Conservation (phyloP, 1,140 invertebrate species). For the Sarcophaga peregrina region DNA sequence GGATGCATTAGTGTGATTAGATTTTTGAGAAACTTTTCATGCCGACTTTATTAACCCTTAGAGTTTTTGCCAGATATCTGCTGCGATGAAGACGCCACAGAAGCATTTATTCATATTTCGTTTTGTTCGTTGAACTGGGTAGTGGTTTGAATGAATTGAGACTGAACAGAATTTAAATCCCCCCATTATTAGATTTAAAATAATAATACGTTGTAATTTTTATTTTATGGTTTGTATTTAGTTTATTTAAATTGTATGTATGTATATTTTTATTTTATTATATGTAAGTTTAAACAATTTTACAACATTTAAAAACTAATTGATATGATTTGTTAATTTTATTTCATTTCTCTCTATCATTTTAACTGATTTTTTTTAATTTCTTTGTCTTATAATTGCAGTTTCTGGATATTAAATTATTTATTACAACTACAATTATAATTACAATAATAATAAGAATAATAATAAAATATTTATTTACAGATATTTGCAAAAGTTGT, state of each 20-base stretch:
- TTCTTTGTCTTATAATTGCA: background rate
- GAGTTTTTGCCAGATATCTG: too few relatives aligned
- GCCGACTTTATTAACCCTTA: too few relatives aligned
- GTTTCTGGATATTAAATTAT: background rate
- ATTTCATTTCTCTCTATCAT: background rate
- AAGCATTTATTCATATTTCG: too few relatives aligned
- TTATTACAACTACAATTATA: background rate
- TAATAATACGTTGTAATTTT: too few relatives aligned
- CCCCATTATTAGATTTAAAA: too few relatives aligned
- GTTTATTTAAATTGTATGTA: background rate
- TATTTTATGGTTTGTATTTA: background rate
- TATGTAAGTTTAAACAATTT: constrained; percentile 10
- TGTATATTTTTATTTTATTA: constrained; percentile 7
- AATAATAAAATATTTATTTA: background rate
- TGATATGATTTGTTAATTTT: constrained; percentile 23
- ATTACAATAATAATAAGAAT: background rate
- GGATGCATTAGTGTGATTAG: too few relatives aligned
- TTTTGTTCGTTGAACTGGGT: too few relatives aligned
- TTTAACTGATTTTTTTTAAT: background rate
- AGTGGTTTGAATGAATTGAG: too few relatives aligned
- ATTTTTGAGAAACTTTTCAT: too few relatives aligned
- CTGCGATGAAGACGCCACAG: too few relatives aligned
- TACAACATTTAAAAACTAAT: constrained; percentile 22
- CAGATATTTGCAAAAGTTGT: background rate
- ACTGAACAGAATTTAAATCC: too few relatives aligned